phyloP scores from a whole-genome alignment of 2,113 vertebrate species.

The Nasalis larvatus region DNA sequence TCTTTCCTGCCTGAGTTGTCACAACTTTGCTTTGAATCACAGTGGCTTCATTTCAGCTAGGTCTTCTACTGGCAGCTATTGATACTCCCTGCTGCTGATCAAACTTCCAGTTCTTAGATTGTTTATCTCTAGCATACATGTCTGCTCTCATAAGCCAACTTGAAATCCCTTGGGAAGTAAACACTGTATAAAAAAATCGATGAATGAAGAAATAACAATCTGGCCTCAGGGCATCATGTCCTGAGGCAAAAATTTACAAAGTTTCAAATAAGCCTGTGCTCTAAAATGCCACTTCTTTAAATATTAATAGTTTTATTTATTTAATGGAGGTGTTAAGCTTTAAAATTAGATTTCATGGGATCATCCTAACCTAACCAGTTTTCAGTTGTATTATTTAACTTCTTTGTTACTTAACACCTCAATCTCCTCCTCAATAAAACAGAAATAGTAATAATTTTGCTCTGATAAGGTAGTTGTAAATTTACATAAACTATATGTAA shows the following conservation, averaged over 20 bases:
- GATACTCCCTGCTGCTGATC: background rate
- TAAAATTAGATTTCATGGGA: background rate
- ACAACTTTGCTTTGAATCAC: background rate
- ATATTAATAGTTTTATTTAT: slow-evolving; percentile 4
- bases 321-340: background rate
- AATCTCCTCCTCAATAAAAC: background rate
- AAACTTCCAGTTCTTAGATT: background rate
- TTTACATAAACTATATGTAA: background rate
- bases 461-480: background rate
- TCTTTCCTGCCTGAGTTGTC: background rate
- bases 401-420: background rate
- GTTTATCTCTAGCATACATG: background rate
- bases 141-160: background rate
- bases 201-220: background rate
- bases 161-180: background rate
- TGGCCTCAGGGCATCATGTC: background rate
- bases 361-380: background rate
- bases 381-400: background rate
- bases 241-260: background rate
- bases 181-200: background rate
- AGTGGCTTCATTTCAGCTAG: background rate
- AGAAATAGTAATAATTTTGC: background rate
- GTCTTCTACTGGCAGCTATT: background rate
- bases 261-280: background rate
- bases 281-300: background rate